phyloP scores from a whole-genome alignment of 2,888 invertebrate species.

The Incurvaria masculella region DNA sequence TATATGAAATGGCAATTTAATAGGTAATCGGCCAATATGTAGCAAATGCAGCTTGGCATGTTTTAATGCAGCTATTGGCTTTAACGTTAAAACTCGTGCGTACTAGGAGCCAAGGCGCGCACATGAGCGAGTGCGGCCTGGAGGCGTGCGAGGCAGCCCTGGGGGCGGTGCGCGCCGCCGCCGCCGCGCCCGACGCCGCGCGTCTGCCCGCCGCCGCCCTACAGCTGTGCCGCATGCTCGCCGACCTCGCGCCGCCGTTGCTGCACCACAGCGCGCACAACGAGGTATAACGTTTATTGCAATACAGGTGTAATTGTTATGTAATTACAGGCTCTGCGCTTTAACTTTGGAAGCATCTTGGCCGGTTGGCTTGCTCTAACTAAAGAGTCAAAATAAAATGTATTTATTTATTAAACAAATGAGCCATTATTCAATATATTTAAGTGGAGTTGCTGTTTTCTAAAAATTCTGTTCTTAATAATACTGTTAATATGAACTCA shows the following conservation, averaged over 20 bases:
- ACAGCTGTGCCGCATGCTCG: slow-evolving; percentile 30
- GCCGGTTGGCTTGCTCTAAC: background rate
- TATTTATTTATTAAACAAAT: no score
- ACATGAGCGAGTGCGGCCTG: slow-evolving; percentile 36
- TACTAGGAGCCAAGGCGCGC: slow-evolving; percentile 33
- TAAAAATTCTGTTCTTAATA: no score
- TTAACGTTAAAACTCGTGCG: background rate
- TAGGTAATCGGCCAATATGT: no score
- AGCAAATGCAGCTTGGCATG: no score
- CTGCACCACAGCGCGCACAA: slow-evolving; percentile 42
- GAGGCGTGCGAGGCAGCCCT: slow-evolving; percentile 48
- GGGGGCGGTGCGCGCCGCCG: slow-evolving; percentile 36
- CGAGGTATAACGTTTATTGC: no score
- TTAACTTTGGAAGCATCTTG: background rate
- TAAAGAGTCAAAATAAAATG: no score
- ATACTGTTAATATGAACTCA: no score
- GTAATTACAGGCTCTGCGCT: background rate
- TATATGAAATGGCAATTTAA: no score
- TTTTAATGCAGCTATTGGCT: no score
- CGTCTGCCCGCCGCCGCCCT: slow-evolving; percentile 30
- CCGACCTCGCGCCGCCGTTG: slow-evolving; percentile 34
- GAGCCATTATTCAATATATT: no score
- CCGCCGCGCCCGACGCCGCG: slow-evolving; percentile 28
- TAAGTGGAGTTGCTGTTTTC: no score
- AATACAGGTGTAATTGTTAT: no score